phyloP scores from a whole-genome alignment of 1,140 invertebrate species.

The Trichogramma pretiosum region DNA sequence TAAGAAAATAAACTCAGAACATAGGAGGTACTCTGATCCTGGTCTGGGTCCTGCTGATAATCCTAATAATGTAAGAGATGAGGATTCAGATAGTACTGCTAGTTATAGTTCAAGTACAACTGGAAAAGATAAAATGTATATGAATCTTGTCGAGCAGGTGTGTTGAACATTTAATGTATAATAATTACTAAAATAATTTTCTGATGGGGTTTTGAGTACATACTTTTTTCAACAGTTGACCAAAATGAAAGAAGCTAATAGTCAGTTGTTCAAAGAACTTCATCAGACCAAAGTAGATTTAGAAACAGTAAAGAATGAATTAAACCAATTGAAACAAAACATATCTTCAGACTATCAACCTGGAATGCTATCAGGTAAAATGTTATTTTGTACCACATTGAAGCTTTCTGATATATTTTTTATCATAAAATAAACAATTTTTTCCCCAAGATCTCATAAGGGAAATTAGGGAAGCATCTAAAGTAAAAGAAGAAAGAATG shows the following conservation, averaged over 20 bases:
- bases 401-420: too few species aligned
- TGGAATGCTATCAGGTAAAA: constrained; percentile 53
- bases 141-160: constrained; percentile 47
- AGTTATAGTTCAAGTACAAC: constrained; percentile 39
- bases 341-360: constrained; percentile 55
- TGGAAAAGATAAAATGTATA: constrained; percentile 41
- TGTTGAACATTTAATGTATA: neutral
- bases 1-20: constrained; percentile 36
- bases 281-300: constrained; percentile 47
- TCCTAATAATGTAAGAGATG: constrained; percentile 32
- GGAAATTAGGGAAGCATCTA: constrained; percentile 65
- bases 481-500: constrained; percentile 60
- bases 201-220: neutral
- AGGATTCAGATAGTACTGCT: constrained; percentile 37
- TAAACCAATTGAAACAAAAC: constrained; percentile 36
- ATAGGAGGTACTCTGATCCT: constrained; percentile 49
- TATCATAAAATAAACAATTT: too few species aligned
- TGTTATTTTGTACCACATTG: too few species aligned
- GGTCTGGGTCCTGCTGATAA: constrained; percentile 45
- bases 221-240: constrained; percentile 32
- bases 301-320: constrained; percentile 42
- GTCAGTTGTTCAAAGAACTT: constrained; percentile 47
- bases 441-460: constrained; percentile 55
- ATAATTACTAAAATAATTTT: neutral
- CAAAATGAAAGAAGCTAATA: constrained; percentile 45